These are phyloP conservation scores for Agapornis canus DNA, from an alignment of 2,797 vertebrate genomes.

Conservation along the genomic window DNA sequence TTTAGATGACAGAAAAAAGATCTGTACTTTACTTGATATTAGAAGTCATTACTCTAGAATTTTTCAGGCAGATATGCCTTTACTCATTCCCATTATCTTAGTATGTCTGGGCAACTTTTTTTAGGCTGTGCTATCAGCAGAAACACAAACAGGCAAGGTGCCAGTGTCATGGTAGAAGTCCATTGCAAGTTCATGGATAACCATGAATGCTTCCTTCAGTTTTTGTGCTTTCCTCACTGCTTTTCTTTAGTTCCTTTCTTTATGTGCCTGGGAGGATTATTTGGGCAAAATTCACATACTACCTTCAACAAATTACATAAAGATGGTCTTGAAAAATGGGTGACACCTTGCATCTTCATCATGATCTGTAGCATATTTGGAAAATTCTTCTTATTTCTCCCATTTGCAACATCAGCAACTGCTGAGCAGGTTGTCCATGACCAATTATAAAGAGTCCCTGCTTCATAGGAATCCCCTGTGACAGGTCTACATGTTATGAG, in stretches of 20 bases:
- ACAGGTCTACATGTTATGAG: background rate
- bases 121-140: background rate
- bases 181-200: background rate
- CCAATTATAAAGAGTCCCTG: background rate
- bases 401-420: background rate
- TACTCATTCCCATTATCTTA: background rate
- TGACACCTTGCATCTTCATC: background rate
- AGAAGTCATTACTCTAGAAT: background rate
- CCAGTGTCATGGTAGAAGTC: background rate
- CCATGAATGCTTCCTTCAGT: background rate
- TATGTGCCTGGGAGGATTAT: background rate
- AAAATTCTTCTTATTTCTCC: background rate
- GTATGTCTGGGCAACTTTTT: background rate
- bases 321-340: background rate
- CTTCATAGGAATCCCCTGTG: background rate
- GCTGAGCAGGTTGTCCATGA: background rate
- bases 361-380: background rate
- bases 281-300: background rate
- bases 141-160: background rate
- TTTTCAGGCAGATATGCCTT: background rate
- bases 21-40: slow-evolving; percentile 7
- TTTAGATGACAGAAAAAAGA: slow-evolving; percentile 41
- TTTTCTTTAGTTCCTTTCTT: background rate
- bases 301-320: background rate
- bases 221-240: background rate